Evolutionary conservation across 2,113 vertebrate species (phyloP), one percentile per base, ranked within the genome.

Genomic region (Vulpes lagopus): DNA sequence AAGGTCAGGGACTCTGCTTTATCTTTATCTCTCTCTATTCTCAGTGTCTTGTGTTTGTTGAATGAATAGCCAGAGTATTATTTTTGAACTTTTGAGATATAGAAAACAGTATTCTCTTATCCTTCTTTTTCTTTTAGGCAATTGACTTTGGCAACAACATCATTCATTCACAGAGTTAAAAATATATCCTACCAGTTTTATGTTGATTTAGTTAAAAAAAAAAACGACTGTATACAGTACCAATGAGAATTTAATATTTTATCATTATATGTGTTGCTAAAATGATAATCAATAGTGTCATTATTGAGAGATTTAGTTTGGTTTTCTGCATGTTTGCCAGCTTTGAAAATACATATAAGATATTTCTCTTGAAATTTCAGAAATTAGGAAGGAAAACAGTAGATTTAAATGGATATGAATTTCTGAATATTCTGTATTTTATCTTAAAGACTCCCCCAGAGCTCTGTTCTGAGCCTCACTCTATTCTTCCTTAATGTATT

Each of bases 301-400:
- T 5, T 65, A 55, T 20, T 88, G 22, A 94, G 17, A 76, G 59
- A 76, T 84, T 93, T 20, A 32, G 38, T 90, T 85, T 81, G 22
- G 8, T 64, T 94, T 91, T 82, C 17, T 76, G 19, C n/a, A 30
- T 96, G 8, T 86, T 92, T 95, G 30, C 80, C 35, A 91, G 23
- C 49, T 95, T 88, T 95, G 90, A 82, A 89, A 94, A 74, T 16
- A 11, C 11, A 80, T 27, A 0, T 74, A 91, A 89, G 43, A 51
- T 20, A 1, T 81, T 96, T 86, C 69, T 62, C 27, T 69, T 65
- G 67, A n/a, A n/a, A 92, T 94, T 78, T 90, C 43, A 86, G 27
- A 71, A 69, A 35, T 60, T 80, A 85, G 53, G 60, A 81, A 65
- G 30, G 71, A 91, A 64, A 85, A 74, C 15, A 30, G 9, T 91